These are phyloP conservation scores for Podarcis cretensis DNA, from an alignment of 2,113 vertebrate genomes.

Conservation along the genomic window DNA sequence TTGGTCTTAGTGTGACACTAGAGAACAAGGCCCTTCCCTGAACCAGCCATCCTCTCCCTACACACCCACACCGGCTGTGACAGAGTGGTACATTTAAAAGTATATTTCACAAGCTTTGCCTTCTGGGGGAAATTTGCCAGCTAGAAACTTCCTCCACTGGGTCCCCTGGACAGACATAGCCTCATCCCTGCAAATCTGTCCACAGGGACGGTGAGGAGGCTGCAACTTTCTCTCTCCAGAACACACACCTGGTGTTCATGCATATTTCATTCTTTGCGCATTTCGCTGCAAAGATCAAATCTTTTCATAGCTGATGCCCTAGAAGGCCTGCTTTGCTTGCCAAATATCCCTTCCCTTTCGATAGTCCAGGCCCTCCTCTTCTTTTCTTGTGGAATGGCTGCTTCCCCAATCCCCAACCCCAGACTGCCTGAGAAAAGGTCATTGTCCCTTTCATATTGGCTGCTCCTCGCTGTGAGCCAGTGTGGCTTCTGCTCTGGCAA, in stretches of 20 bases:
- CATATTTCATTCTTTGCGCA: conserved; percentile 66
- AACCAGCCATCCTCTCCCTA: not conserved
- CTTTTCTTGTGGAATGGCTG: conserved; percentile 35
- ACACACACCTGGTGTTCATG: conserved; percentile 51
- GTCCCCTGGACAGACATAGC: not conserved
- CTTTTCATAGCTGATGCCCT: conserved; percentile 68
- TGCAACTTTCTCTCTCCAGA: conserved; percentile 1
- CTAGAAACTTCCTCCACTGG: conserved; percentile 20
- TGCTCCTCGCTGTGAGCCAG: conserved; percentile 65
- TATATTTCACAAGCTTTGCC: not conserved
- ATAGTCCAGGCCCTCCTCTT: conserved; percentile 18
- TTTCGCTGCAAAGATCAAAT: conserved; percentile 57
- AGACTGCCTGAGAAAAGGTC: conserved; percentile 67
- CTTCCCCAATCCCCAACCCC: not conserved
- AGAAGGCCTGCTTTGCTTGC: conserved; percentile 46
- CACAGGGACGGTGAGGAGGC: not conserved
- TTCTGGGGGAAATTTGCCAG: accelerated
- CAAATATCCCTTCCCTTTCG: conserved; percentile 43
- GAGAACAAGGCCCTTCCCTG: not conserved
- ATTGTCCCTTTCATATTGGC: conserved; percentile 60
- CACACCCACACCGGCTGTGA: not conserved
- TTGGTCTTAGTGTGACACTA: not conserved
- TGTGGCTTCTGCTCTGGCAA: conserved; percentile 37
- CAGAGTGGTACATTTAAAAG: not conserved
- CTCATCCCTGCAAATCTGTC: not conserved